These are phyloP conservation scores for Pogonocherus hispidulus DNA, from an alignment of 2,888 invertebrate genomes.

Conservation along the genomic window DNA sequence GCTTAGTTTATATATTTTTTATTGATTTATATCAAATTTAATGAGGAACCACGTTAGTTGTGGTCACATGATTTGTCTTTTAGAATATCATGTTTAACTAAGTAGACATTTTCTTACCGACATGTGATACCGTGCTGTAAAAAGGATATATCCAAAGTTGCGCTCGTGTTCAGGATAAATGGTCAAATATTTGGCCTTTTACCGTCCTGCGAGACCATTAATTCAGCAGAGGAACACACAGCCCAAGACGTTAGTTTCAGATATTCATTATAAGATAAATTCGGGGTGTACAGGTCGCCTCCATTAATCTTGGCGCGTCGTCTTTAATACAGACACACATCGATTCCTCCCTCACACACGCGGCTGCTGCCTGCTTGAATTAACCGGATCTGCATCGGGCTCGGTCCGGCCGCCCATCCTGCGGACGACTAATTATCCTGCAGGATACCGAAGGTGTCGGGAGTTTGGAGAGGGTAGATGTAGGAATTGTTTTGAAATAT, in stretches of 20 bases:
- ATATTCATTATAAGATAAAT: constrained; percentile 57
- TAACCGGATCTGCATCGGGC: constrained; percentile 48
- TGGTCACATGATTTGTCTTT: too few relatives aligned
- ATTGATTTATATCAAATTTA: too few relatives aligned
- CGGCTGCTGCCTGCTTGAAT: constrained; percentile 43
- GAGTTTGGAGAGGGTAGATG: too few relatives aligned
- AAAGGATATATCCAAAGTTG: not conserved
- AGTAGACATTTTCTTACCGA: too few relatives aligned
- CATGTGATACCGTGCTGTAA: too few relatives aligned
- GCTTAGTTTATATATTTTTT: too few relatives aligned
- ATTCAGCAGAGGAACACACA: constrained; percentile 28
- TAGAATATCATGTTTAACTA: too few relatives aligned
- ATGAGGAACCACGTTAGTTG: too few relatives aligned
- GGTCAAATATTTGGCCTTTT: constrained; percentile 38
- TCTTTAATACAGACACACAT: constrained; percentile 56
- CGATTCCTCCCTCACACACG: constrained; percentile 51
- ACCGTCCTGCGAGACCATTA: constrained; percentile 35
- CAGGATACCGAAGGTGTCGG: constrained; percentile 23
- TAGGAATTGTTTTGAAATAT: too few relatives aligned
- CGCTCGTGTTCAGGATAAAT: constrained; percentile 16
- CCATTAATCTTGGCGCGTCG: constrained; percentile 57
- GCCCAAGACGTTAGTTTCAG: constrained; percentile 48
- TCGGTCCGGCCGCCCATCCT: constrained; percentile 35
- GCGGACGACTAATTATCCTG: constrained; percentile 47
- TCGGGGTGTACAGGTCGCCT: constrained; percentile 48